Conservation (phyloP, 2,113 vertebrate genomes). For the Formicarius rufipectus region DNA sequence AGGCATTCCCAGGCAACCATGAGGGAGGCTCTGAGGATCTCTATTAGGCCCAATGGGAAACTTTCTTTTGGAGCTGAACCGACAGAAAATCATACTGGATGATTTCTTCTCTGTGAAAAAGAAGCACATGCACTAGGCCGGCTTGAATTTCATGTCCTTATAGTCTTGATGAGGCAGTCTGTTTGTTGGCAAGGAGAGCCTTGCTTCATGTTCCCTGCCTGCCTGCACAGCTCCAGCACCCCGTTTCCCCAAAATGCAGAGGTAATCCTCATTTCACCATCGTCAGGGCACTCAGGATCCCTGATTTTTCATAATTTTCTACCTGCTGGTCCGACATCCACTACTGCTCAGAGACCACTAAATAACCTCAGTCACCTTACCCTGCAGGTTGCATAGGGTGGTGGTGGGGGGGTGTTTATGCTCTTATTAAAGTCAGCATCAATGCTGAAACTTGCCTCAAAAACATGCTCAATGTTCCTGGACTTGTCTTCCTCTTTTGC, state of each 20-base stretch:
- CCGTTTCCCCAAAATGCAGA: background rate
- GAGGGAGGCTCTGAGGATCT: background rate
- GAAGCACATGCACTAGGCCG: background rate
- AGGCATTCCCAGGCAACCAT: background rate
- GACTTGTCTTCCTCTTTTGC: background rate
- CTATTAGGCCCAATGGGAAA: accelerated
- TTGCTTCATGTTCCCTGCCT: background rate
- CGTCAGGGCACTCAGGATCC: background rate
- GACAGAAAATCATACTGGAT: background rate
- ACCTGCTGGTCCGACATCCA: background rate
- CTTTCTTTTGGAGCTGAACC: background rate
- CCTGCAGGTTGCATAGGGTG: background rate
- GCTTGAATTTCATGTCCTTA: background rate
- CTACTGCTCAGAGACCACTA: background rate
- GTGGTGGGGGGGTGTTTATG: background rate
- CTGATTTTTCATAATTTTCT: background rate
- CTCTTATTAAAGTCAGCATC: background rate
- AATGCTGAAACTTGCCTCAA: background rate
- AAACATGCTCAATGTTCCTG: background rate
- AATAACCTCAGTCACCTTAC: background rate
- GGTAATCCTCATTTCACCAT: background rate
- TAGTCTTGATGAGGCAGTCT: background rate
- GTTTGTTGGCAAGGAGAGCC: background rate
- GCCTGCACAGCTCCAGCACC: background rate
- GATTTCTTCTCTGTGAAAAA: background rate